These are phyloP conservation scores for Takifugu flavidus DNA, from an alignment of 2,113 vertebrate genomes.

Conservation along the genomic window DNA sequence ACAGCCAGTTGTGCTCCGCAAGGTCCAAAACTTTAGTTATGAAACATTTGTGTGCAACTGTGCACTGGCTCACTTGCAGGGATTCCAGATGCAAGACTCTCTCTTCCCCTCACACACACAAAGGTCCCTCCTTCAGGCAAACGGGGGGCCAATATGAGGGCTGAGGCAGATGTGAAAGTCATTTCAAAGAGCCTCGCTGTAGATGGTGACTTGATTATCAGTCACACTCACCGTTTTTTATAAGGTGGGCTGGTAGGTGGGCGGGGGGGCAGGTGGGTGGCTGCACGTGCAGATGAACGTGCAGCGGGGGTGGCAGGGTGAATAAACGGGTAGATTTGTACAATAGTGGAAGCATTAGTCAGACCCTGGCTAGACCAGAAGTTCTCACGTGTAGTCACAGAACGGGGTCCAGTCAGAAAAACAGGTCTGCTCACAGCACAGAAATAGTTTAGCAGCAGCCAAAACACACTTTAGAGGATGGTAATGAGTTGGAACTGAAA, in stretches of 20 bases:
- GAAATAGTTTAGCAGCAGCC: conserved; percentile 39
- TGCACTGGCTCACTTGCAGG: conserved; percentile 14
- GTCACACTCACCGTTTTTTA: conserved; percentile 23
- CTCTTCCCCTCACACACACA: not conserved
- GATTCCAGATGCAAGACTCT: conserved; percentile 33
- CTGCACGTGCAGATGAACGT: conserved; percentile 54
- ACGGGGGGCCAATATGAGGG: conserved; percentile 16
- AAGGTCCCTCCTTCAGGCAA: conserved; percentile 9
- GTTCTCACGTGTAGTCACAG: conserved; percentile 46
- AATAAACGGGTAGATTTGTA: conserved; percentile 49
- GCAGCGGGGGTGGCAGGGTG: conserved; percentile 28
- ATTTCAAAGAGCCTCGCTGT: conserved; percentile 41
- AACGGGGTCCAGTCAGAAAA: conserved; percentile 34
- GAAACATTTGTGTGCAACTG: conserved; percentile 9
- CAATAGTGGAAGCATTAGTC: conserved; percentile 57
- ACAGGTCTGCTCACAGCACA: conserved; percentile 33
- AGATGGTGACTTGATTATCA: conserved; percentile 29
- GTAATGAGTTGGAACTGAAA: conserved; percentile 9
- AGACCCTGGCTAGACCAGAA: conserved; percentile 52
- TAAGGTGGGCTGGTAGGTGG: conserved; percentile 1
- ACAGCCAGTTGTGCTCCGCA: not conserved
- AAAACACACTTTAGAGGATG: conserved; percentile 19
- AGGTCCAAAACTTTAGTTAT: not conserved
- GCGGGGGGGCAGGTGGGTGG: conserved; percentile 3
- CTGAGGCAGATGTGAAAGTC: conserved; percentile 51